Conservation (phyloP, 2,797 vertebrate genomes). For the Limnodromus scolopaceus region DNA sequence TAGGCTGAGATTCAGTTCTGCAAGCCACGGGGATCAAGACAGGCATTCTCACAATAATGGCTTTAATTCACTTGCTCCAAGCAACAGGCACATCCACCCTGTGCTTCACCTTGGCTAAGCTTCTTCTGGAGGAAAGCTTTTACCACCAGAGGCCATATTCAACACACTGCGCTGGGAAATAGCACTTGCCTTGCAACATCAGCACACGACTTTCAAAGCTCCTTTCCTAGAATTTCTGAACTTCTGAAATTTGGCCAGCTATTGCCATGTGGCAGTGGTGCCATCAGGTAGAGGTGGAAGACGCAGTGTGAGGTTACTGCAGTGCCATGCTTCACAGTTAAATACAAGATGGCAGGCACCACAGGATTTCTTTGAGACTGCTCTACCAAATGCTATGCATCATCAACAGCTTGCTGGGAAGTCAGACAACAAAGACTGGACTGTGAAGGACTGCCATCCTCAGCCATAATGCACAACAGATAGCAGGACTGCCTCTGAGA, state of each 20-base stretch:
- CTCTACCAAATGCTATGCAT: not conserved
- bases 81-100: not conserved
- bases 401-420: not conserved
- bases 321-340: not conserved
- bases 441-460: not conserved
- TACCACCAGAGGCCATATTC: not conserved
- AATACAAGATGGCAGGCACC: not conserved
- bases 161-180: not conserved
- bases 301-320: not conserved
- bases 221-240: not conserved
- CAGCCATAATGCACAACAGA: not conserved
- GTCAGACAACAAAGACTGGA: not conserved
- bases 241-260: not conserved
- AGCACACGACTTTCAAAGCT: accelerated
- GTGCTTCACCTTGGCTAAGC: not conserved
- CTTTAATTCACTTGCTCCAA: not conserved
- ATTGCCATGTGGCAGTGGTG: not conserved
- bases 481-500: not conserved
- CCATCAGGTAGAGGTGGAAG: not conserved
- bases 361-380: not conserved
- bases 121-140: not conserved
- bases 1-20: not conserved
- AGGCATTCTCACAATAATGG: accelerated
- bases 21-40: not conserved
- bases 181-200: not conserved